Evolutionary conservation across 2,888 invertebrate species (phyloP).

Genomic region (Leptogaster cylindrica): DNA sequence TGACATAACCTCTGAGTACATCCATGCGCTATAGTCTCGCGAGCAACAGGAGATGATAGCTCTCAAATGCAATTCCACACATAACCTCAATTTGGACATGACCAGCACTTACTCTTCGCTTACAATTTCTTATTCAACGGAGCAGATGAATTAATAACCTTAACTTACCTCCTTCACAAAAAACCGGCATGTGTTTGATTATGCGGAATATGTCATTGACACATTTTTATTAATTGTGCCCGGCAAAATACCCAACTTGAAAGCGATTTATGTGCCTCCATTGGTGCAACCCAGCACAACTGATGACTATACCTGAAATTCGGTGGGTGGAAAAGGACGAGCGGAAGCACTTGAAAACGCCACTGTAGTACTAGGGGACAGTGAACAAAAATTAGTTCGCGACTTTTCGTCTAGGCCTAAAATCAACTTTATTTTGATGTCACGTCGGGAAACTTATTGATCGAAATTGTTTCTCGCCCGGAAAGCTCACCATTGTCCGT

Average conservation of each 20-base stretch:
- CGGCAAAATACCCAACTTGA: too few species aligned
- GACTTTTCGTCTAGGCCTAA: slow-evolving; percentile 24
- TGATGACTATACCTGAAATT: slow-evolving; percentile 20
- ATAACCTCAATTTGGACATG: slow-evolving; percentile 26
- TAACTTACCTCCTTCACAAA: neutral
- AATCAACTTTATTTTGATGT: slow-evolving; percentile 40
- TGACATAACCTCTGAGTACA: slow-evolving; percentile 9
- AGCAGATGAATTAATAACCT: neutral
- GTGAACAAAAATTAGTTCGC: slow-evolving; percentile 19
- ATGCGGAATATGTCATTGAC: too few species aligned
- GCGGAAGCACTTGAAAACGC: slow-evolving; percentile 40
- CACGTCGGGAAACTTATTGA: slow-evolving; percentile 47
- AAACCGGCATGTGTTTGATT: too few species aligned
- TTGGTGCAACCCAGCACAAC: slow-evolving; percentile 2
- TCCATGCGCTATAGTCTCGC: slow-evolving; percentile 8
- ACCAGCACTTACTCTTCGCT: neutral
- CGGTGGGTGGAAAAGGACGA: slow-evolving; percentile 52
- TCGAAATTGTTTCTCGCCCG: slow-evolving; percentile 44
- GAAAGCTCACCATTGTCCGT: slow-evolving; percentile 28
- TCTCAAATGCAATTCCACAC: neutral
- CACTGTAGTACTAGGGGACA: slow-evolving; percentile 16
- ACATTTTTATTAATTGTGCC: too few species aligned
- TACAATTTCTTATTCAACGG: slow-evolving; percentile 15
- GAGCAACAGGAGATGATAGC: slow-evolving; percentile 35
- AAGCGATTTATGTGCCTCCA: slow-evolving; percentile 2